Evolutionary conservation across 2,113 vertebrate species (phyloP).

Genomic region (Rana temporaria): DNA sequence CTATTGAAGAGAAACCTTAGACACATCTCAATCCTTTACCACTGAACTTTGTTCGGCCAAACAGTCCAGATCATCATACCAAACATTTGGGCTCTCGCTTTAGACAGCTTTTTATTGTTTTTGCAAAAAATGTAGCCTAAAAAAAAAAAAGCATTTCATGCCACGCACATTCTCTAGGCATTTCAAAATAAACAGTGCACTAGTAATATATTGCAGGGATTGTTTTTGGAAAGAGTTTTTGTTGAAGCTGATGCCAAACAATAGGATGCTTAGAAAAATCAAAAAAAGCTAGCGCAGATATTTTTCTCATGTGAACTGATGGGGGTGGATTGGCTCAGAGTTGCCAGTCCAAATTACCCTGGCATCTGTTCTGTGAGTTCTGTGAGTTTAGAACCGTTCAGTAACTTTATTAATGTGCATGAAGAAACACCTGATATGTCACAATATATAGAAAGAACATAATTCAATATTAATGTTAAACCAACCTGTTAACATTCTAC

Average conservation of each 20-base stretch:
- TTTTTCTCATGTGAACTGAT: too few species aligned
- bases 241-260: background rate
- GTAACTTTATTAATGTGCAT: too few species aligned
- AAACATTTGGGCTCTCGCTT: constrained; percentile 27
- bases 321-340: too few species aligned
- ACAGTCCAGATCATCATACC: background rate
- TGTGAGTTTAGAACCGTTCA: too few species aligned
- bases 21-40: background rate
- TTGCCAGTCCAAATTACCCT: too few species aligned
- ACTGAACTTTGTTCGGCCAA: constrained; percentile 5
- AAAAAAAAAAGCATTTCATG: background rate
- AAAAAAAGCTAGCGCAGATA: too few species aligned
- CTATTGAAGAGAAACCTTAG: background rate
- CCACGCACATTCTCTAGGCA: background rate
- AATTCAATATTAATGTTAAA: too few species aligned
- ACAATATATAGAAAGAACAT: too few species aligned
- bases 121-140: constrained; percentile 16
- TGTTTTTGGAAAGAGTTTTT: constrained; percentile 2
- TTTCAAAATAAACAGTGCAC: background rate
- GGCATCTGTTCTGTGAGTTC: too few species aligned
- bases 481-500: too few species aligned
- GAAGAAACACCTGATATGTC: too few species aligned
- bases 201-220: constrained; percentile 7
- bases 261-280: too few species aligned
- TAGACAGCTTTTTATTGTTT: background rate